Evolutionary conservation across 2,888 invertebrate species (phyloP).

Genomic region (Campoplex nolae): DNA sequence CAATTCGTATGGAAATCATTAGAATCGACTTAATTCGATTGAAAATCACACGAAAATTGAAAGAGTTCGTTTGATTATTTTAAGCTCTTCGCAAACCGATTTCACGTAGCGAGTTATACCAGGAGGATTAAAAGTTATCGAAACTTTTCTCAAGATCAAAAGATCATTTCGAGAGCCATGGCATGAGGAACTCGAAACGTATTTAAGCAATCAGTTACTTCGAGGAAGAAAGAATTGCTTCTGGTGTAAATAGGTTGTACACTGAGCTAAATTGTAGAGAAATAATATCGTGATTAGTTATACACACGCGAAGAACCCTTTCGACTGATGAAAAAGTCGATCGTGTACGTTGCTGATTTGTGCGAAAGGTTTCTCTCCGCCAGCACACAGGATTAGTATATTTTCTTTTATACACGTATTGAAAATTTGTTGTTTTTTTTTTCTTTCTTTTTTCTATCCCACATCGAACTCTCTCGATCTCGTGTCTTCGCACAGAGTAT

Average conservation of each 20-base stretch:
- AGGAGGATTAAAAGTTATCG: not conserved
- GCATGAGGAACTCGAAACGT: not conserved
- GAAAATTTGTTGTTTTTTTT: not conserved
- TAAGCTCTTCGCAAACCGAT: not conserved
- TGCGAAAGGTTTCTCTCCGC: slow-evolving; percentile 53
- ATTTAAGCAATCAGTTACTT: not conserved
- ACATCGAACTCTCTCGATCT: slow-evolving; percentile 43
- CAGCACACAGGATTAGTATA: slow-evolving; percentile 6
- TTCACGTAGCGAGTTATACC: not conserved
- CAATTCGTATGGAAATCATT: not conserved
- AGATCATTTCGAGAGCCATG: not conserved
- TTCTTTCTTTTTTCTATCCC: not conserved
- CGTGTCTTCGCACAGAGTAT: slow-evolving; percentile 22
- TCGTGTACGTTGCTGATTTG: slow-evolving; percentile 43
- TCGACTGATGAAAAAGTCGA: slow-evolving; percentile 48
- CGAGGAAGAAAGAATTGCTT: not conserved
- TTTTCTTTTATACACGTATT: not conserved
- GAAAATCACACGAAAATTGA: not conserved
- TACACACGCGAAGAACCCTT: slow-evolving; percentile 8
- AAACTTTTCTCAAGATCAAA: not conserved
- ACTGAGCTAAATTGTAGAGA: not conserved
- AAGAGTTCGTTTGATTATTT: not conserved
- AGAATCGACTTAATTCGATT: not conserved
- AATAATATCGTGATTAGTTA: not conserved
- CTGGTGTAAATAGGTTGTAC: slow-evolving; percentile 2